These are phyloP conservation scores for Cydia strobilella DNA, from an alignment of 1,140 invertebrate genomes.

Conservation along the genomic window DNA sequence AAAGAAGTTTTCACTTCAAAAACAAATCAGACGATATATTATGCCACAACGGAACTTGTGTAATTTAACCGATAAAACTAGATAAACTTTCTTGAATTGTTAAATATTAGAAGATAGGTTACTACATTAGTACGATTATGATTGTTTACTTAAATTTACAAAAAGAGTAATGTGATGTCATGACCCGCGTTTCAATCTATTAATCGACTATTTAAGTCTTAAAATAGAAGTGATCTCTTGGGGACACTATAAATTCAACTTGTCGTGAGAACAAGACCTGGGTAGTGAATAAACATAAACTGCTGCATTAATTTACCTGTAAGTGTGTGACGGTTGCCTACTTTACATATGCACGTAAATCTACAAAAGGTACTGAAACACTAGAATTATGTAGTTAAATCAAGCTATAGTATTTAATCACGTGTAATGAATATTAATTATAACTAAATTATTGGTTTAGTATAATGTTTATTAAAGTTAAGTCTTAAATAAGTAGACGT, in stretches of 20 bases:
- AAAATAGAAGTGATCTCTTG: constrained; percentile 28
- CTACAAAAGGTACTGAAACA: not conserved
- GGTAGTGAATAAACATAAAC: constrained; percentile 13
- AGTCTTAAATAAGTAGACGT: too few species aligned
- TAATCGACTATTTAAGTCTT: constrained; percentile 21
- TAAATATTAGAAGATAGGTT: too few species aligned
- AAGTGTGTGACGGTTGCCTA: not conserved
- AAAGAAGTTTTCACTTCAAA: too few species aligned
- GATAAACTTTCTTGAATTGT: too few species aligned
- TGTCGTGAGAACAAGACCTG: constrained; percentile 8
- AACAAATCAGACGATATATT: too few species aligned
- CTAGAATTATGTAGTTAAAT: not conserved
- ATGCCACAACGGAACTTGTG: too few species aligned
- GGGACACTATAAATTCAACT: constrained; percentile 8
- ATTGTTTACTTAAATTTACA: too few species aligned
- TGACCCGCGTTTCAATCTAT: constrained; percentile 8
- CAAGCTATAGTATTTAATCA: not conserved
- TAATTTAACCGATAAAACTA: too few species aligned
- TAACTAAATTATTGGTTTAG: not conserved
- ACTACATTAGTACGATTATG: too few species aligned
- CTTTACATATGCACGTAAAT: not conserved
- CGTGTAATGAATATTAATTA: not conserved
- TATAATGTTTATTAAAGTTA: not conserved
- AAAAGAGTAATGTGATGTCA: constrained; percentile 1
- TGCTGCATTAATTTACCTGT: constrained; percentile 4